A percentile compares a stretch with the other conserved stretches of the same genome.
Evolutionary conservation across 2,113 vertebrate genomes (phyloP).

Genomic region (Trogon surrucura): DNA sequence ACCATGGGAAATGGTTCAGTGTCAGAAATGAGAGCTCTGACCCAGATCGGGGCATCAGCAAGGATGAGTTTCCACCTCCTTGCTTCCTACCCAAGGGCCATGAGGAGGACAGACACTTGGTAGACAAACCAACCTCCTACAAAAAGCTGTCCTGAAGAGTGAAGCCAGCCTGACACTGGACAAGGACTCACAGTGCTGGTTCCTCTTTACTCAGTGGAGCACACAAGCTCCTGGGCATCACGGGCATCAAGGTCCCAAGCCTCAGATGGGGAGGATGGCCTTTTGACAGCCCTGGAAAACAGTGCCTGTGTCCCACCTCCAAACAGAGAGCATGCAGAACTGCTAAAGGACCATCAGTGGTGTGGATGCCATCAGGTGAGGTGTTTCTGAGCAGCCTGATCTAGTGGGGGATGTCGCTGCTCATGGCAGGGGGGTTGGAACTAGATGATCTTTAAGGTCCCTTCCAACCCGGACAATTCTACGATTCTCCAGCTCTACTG

Average conservation of each 20-base stretch:
- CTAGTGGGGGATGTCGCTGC: too few species aligned
- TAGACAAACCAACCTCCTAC: not conserved
- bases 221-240: not conserved
- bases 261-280: not conserved
- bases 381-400: not conserved
- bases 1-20: fast-evolving
- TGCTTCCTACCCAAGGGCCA: not conserved
- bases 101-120: not conserved
- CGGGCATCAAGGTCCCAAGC: not conserved
- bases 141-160: not conserved
- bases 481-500: too few species aligned
- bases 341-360: not conserved
- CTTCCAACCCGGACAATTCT: too few species aligned
- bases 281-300: not conserved
- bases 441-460: too few species aligned
- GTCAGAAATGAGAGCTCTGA: not conserved
- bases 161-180: not conserved
- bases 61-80: not conserved
- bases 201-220: not conserved
- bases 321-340: not conserved
- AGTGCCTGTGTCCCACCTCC: not conserved
- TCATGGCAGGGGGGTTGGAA: too few species aligned
- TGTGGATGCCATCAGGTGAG: not conserved
- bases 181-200: fast-evolving
- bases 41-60: not conserved